phyloP scores from a whole-genome alignment of 2,888 invertebrate genomes.

The Balanococcus diminutus region DNA sequence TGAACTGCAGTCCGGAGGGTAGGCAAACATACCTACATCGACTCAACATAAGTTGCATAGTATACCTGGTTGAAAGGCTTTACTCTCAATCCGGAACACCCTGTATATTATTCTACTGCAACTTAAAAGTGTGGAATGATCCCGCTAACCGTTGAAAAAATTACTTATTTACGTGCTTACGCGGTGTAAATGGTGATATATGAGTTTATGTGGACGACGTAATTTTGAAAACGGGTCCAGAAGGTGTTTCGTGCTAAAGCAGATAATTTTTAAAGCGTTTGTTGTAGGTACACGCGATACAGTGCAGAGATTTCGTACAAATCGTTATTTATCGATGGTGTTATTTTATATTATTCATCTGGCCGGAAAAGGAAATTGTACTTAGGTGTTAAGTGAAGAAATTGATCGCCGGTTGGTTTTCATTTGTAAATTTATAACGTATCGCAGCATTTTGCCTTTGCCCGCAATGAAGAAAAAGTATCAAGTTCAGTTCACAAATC shows the following conservation, averaged over 20 bases:
- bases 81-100: no score
- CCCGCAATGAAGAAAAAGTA: neutral
- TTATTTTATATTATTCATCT: neutral
- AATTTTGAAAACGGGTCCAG: neutral
- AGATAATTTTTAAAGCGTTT: slow-evolving; percentile 5
- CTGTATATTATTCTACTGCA: no score
- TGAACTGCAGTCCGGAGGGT: no score
- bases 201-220: neutral
- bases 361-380: neutral
- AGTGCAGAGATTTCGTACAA: slow-evolving; percentile 1
- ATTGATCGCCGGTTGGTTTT: slow-evolving; percentile 19
- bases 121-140: neutral
- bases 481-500: neutral
- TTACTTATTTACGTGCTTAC: slow-evolving; percentile 13
- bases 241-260: neutral
- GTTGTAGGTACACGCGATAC: slow-evolving; percentile 8
- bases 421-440: slow-evolving; percentile 6
- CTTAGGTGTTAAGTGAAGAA: neutral
- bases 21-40: no score
- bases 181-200: neutral
- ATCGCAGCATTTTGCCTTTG: neutral
- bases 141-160: neutral
- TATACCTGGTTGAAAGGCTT: no score
- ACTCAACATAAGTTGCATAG: no score
- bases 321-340: slow-evolving; percentile 4